Conservation (phyloP, 2,113 vertebrate genomes). For the Acrocephalus kingi region DNA sequence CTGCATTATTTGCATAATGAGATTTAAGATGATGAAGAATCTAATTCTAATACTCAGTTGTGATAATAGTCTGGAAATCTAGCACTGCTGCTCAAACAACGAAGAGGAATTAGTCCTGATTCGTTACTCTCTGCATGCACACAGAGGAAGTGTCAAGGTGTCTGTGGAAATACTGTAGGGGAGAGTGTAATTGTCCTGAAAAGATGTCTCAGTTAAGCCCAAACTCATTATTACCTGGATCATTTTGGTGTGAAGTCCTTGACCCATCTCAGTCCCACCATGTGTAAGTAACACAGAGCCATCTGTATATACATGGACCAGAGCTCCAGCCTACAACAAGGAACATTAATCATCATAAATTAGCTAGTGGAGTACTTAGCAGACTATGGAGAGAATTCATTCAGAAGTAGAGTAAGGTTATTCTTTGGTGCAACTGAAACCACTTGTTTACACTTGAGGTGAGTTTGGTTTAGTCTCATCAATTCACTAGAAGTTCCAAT, state of each 20-base stretch:
- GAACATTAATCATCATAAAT: background rate
- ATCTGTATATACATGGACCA: conserved; percentile 92
- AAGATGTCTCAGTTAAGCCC: background rate
- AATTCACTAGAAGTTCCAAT: background rate
- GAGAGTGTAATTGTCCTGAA: background rate
- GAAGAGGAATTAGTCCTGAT: background rate
- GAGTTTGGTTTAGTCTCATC: background rate
- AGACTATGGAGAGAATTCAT: background rate
- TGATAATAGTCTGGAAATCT: background rate
- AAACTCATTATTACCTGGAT: conserved; percentile 82
- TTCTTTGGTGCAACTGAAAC: background rate
- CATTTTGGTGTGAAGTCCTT: conserved; percentile 98
- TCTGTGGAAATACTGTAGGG: background rate
- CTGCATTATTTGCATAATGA: background rate
- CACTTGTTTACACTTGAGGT: background rate
- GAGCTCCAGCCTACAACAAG: conserved; percentile 84
- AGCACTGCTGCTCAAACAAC: background rate
- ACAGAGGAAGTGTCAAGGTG: background rate
- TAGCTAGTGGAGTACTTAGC: background rate
- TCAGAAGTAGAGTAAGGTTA: background rate
- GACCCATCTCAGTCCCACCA: conserved; percentile 96
- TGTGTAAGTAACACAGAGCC: conserved; percentile 93
- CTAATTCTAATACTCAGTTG: background rate
- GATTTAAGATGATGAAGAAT: background rate
- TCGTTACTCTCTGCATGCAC: background rate